Base-by-base conservation (phyloP, 1,140 invertebrate species). In the Drosophila aff. region DNA sequence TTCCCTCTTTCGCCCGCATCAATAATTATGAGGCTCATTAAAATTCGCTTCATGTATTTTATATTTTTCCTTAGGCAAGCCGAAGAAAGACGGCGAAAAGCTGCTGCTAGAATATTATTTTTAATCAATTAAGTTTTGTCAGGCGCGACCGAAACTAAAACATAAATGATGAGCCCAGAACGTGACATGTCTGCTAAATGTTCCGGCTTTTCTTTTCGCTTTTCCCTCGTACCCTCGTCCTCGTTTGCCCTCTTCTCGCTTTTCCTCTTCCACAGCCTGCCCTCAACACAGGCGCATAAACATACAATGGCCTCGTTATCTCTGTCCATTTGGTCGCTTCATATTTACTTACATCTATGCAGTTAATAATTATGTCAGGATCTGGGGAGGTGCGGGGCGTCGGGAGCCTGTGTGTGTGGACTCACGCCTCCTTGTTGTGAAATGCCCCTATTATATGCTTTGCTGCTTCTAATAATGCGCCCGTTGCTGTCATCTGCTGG, bases 281-380 rank as follows among this genome's bases (percentile, higher is more conserved):
- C 15, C 50, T 46, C 46, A 52, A 57, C 53, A 76, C 40, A 65
- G 43, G 57, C 57, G 60, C 49, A 62, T 43, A 64, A 55, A 46
- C 36, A 66, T 62, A 89, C 84, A 87, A 87, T 89, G 81, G 61
- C 63, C 63, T 89, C 78, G 84, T 89, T 87, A 87, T 87, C 84
- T 89, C 28, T 75, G 84, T 55, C 81, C 85, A 73, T 87, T 87
- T 84, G 81, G 65, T 78, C 78, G 84, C 85, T 83, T 81, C 69
- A 87, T 87, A 89, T 89, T 87, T 87, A 87, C 84, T 87, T 79
- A 81, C 46, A 61, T 40, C 49, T 71, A 81, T 90, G 84, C 85
- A 89, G 84, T 89, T 89, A 89, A 89, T 89, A 89, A 89, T 89
- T 89, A 89, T 89, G 84, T 89, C 84, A 90, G 81, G 77, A 74